Percentiles rank a stretch among this genome's conserved stretches.
phyloP scores from a whole-genome alignment of 2,888 invertebrate genomes.

The Cynaeus angustus region DNA sequence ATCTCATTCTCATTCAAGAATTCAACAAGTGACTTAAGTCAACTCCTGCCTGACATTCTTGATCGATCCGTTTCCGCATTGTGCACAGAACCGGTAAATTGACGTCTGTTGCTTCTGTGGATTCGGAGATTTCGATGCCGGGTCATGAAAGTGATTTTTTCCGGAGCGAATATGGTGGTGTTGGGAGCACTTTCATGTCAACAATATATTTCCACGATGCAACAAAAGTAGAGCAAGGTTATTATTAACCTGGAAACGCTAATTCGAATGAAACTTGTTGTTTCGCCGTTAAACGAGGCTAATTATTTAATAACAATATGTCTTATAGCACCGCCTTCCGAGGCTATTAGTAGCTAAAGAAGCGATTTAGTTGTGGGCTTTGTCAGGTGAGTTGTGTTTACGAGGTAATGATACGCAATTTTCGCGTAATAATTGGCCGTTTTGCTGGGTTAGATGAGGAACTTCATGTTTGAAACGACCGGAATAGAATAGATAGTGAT shows the following conservation, averaged over 20 bases:
- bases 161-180: not conserved
- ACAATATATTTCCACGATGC: slow-evolving; percentile 22
- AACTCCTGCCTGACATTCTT: slow-evolving; percentile 14
- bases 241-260: slow-evolving; percentile 48
- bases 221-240: slow-evolving; percentile 45
- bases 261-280: slow-evolving; percentile 50
- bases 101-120: slow-evolving; percentile 25
- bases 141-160: slow-evolving; percentile 31
- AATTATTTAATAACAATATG: slow-evolving; percentile 45
- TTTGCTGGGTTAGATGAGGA: not conserved
- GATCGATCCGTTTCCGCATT: slow-evolving; percentile 42
- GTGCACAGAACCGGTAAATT: slow-evolving; percentile 40
- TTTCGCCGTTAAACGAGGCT: slow-evolving; percentile 47
- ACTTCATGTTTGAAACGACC: slow-evolving; percentile 2
- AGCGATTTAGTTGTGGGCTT: slow-evolving; percentile 30
- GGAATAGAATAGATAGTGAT: not conserved
- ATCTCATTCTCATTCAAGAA: not conserved
- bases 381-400: slow-evolving; percentile 26
- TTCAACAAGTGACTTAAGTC: not conserved
- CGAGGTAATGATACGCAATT: slow-evolving; percentile 35
- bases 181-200: slow-evolving; percentile 33
- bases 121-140: slow-evolving; percentile 30
- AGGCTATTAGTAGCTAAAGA: slow-evolving; percentile 20
- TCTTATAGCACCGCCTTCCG: slow-evolving; percentile 33
- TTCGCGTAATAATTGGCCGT: slow-evolving; percentile 28